Percentiles rank a stretch among this genome's conserved stretches.
phyloP scores from a whole-genome alignment of 2,113 vertebrate genomes.

The Clarias magur region DNA sequence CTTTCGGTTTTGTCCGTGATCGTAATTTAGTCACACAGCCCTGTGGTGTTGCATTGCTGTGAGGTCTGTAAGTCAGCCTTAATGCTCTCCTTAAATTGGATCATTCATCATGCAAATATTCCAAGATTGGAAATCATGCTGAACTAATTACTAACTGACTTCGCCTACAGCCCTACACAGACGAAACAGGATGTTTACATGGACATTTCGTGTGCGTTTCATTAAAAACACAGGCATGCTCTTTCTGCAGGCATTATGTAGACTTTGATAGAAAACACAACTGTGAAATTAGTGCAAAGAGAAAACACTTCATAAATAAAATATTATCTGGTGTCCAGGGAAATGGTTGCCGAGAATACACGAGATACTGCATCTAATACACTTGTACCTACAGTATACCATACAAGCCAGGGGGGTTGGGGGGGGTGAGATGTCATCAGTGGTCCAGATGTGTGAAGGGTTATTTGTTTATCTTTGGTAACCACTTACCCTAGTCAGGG shows the following conservation, averaged over 20 bases:
- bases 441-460: background rate
- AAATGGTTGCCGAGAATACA: background rate
- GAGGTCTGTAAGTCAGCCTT: conserved; percentile 2
- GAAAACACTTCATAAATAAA: background rate
- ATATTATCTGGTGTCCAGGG: background rate
- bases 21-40: background rate
- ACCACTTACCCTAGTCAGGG: too few relatives aligned
- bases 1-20: background rate
- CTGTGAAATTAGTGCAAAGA: too few relatives aligned
- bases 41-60: background rate
- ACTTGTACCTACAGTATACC: background rate
- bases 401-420: background rate
- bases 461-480: background rate
- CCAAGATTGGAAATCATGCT: conserved; percentile 27
- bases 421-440: too few relatives aligned
- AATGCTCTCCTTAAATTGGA: conserved; percentile 1
- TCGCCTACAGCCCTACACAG: conserved; percentile 33
- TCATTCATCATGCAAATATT: conserved; percentile 27
- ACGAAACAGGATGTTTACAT: conserved; percentile 47
- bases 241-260: conserved; percentile 40
- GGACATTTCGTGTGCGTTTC: conserved; percentile 44
- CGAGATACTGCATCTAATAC: background rate
- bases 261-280: background rate
- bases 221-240: conserved; percentile 56
- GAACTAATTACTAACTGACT: conserved; percentile 42